These are phyloP conservation scores for Cotesia vestalis DNA, from an alignment of 1,140 invertebrate species.

Conservation along the genomic window DNA sequence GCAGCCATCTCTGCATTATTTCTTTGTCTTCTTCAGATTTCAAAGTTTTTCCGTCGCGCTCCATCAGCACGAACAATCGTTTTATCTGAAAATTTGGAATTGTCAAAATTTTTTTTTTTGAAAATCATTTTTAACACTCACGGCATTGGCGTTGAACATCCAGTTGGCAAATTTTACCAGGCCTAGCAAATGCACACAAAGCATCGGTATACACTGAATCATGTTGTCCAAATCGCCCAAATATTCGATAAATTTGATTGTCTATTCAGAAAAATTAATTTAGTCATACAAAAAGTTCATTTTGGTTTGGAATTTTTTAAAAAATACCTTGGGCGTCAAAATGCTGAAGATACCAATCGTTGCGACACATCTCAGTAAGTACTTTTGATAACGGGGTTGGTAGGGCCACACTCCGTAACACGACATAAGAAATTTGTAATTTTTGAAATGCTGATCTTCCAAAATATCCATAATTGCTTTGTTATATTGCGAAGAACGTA, in stretches of 20 bases:
- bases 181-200: conserved; percentile 24
- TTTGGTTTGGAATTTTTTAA: too few species aligned
- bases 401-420: too few species aligned
- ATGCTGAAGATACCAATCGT: conserved; percentile 4
- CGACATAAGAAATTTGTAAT: too few species aligned
- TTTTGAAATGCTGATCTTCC: too few species aligned
- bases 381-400: too few species aligned
- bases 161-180: conserved; percentile 18
- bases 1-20: conserved; percentile 10
- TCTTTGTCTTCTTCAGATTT: neutral
- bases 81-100: conserved; percentile 9
- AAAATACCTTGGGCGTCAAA: conserved; percentile 18
- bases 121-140: conserved; percentile 8
- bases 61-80: conserved; percentile 2
- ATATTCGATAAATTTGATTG: conserved; percentile 24
- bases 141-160: conserved; percentile 5
- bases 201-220: conserved; percentile 30
- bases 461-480: neutral
- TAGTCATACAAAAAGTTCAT: too few species aligned
- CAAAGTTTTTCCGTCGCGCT: conserved; percentile 25
- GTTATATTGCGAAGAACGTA: neutral
- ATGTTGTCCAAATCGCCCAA: conserved; percentile 9
- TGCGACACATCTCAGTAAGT: neutral
- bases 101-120: neutral
- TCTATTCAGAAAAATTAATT: neutral